Evolutionary conservation across 2,888 invertebrate genomes (phyloP), one percentile per base, ranked within the genome.

Genomic region (Suillia variegata): DNA sequence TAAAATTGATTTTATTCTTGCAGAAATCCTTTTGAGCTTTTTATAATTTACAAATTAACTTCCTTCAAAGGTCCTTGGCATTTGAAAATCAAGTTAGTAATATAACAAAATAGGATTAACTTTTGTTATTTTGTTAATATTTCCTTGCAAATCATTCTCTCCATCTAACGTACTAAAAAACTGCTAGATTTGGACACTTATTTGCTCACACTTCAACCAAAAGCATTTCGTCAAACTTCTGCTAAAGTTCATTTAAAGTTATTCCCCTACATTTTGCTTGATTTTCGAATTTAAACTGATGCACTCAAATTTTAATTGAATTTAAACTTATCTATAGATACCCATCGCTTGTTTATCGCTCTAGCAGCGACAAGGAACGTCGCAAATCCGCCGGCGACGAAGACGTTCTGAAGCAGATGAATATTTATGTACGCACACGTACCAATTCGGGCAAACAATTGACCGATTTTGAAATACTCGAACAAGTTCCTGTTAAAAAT

Each of bases 381-480:
- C 86, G 93, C n/a, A 88, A 89, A 70, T 93, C 93, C 2, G 92
- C 92, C 2, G 93, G 93, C 1, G 93, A 93, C 82, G 92, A 92
- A 76, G 89, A 89, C 71, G 85, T 87, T 71, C 82, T 89, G 3
- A 87, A 87, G 70, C 88, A 88, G 73, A 80, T 88, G 70, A 88
- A 88, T 71, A 87, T 91, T 82, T 88, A 87, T 73, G 89, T 93
- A 22, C 85, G 93, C 67, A 92, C 92, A 38, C 86, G 94, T 70
- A 92, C 94, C 51, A 91, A 91, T 75, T 94, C 94, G 48, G 94
- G 94, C 3, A 91, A 93, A 77, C 90, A 89, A 69, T 86, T 96
- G 59, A 90, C 93, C 8, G 96, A 96, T 83, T 88, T 92, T 84
- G 94, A 97, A 87, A 97, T 97, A 69, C 85, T 97, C 64, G 94